Evolutionary conservation across 2,113 vertebrate genomes (phyloP), one percentile per base, ranked within the genome.

Genomic region (Procavia capensis): DNA sequence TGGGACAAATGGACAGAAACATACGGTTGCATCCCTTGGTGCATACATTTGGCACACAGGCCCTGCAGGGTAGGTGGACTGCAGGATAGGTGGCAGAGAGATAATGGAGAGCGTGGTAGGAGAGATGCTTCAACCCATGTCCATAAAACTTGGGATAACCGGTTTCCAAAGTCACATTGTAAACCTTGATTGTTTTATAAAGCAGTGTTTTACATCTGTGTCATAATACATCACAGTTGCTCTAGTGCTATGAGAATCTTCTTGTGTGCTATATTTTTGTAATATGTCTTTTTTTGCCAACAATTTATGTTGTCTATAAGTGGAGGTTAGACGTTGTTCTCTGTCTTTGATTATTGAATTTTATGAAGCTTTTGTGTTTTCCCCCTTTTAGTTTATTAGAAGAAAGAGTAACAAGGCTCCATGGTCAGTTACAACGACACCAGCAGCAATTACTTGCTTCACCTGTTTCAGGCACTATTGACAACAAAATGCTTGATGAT

Each of bases 391-490:
- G 99, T 95, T 99, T 99, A 95, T 98, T 99, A 97, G 99, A 99
- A 98, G 99, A 99, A 97, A 98, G 99, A 93, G 99, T 99, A 41
- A 99, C 99, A 0, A 99, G 99, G 91, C 99, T 99, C 47, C 99
- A 99, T 17, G 99, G 99, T 50, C 99, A 99, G 94, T 99, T 99
- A 86, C 99, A 99, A 87, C 99, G 99, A 95, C 99, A 99, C 93
- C 99, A 99, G 97, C 99, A 99, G 98, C 99, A 99, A 54, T 98
- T 99, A 95, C 99, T 99, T 98, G 98, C 99, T 78, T 98, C 99
- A 0, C 98, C 99, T n/a, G 98, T 99, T 76, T 98, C 99, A 6
- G 98, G 98, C 79, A 98, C 99, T 10, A 93, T 99, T 63, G 99
- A 99, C 97, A 99, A 99, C 97, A 99, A 99, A 98, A 98, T 99